These are phyloP conservation scores for Campoletis raptor DNA, from an alignment of 2,888 invertebrate genomes.

Conservation along the genomic window DNA sequence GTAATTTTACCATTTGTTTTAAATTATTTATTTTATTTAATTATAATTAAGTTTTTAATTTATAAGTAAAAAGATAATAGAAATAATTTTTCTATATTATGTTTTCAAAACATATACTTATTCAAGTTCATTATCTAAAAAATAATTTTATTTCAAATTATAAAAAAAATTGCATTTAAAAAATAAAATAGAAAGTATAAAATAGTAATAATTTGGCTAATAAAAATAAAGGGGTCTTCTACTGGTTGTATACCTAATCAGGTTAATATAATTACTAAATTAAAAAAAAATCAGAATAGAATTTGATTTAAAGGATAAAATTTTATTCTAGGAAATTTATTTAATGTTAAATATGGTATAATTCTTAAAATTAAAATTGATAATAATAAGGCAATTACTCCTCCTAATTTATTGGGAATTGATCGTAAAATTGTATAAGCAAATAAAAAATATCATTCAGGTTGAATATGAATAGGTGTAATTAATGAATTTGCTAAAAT, in stretches of 20 bases:
- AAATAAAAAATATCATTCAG: constrained; percentile 94
- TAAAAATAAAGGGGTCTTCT: constrained; percentile 82
- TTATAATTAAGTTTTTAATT: constrained; percentile 6
- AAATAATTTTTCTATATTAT: constrained; percentile 20
- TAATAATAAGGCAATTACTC: constrained; percentile 89
- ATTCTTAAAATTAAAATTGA: constrained; percentile 90
- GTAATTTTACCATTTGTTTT: constrained; percentile 9
- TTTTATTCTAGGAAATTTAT: constrained; percentile 87
- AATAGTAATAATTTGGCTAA: constrained; percentile 64
- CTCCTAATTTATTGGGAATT: constrained; percentile 92
- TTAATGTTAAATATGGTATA: constrained; percentile 87
- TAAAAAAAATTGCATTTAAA: background rate
- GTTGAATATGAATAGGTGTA: constrained; percentile 92
- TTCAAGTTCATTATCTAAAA: constrained; percentile 25
- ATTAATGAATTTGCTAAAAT: constrained; percentile 82
- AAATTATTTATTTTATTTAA: constrained; percentile 11
- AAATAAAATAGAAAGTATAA: constrained; percentile 3
- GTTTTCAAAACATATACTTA: constrained; percentile 29
- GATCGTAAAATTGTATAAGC: constrained; percentile 92
- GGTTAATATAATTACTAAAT: constrained; percentile 82
- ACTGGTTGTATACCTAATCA: constrained; percentile 85
- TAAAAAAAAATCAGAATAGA: constrained; percentile 82
- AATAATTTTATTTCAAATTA: no score
- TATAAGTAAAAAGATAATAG: no score
- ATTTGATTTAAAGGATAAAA: constrained; percentile 86